Percentiles rank a stretch among this genome's conserved stretches.
Evolutionary conservation across 2,113 vertebrate genomes (phyloP).

Genomic region (Orcinus orca): DNA sequence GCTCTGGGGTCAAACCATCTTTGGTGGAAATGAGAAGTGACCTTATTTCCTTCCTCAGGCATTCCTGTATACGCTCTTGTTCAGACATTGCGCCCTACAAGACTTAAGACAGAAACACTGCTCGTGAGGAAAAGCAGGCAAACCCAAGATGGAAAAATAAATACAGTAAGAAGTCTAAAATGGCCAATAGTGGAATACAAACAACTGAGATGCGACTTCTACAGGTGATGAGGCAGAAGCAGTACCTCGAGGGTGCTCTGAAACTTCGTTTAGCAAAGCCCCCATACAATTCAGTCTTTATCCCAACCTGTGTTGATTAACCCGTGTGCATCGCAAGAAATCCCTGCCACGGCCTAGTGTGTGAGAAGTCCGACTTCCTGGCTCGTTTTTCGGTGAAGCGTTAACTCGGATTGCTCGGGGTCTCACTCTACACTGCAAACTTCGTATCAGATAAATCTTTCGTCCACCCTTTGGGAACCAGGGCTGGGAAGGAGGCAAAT

Average conservation of each 20-base stretch:
- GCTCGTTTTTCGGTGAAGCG: background rate
- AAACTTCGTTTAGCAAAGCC: fast-evolving
- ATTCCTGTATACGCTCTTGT: conserved; percentile 80
- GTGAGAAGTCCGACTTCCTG: background rate
- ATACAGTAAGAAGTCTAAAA: background rate
- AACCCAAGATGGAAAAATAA: background rate
- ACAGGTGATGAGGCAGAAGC: background rate
- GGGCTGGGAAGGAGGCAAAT: background rate
- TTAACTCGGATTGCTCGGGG: background rate
- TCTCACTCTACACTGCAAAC: background rate
- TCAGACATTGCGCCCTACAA: conserved; percentile 70
- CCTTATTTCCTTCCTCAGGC: conserved; percentile 90
- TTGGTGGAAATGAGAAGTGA: conserved; percentile 90
- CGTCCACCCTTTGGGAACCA: background rate
- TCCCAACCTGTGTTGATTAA: background rate
- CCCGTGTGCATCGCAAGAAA: background rate
- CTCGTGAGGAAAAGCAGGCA: background rate
- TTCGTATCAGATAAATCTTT: background rate
- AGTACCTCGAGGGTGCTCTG: background rate
- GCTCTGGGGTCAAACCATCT: conserved; percentile 82
- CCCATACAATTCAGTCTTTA: background rate
- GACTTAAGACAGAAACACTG: background rate
- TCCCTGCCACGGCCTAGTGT: background rate
- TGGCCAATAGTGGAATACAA: background rate
- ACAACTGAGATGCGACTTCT: background rate